Evolutionary conservation across 2,888 invertebrate species (phyloP), one percentile per base, ranked within the genome.

Genomic region (Chrysodeixis includens): DNA sequence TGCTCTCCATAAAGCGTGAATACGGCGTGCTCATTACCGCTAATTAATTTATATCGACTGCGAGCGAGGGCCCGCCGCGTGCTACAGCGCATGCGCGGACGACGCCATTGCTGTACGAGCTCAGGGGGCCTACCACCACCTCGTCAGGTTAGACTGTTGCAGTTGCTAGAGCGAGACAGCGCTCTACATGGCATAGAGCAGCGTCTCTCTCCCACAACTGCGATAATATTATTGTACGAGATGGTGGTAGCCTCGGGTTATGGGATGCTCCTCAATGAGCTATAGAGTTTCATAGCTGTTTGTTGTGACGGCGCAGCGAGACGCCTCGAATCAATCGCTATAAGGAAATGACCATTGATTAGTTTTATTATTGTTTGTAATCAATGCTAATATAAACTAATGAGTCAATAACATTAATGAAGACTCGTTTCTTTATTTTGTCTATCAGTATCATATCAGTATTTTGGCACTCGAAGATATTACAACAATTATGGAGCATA

Each of bases 1-100:
- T 71, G 69, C 69, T 79, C 53, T 53, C 64, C 72, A 71, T 69
- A 71, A 75, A 76, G 56, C 72, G 71, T 55, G 66, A 67, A 76
- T 66, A 68, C 53, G 61, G 71, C 60, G 51, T 56, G 62, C 70
- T 79, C 79, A 75, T 79, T 77, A 75, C 44, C 30, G 65, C 71
- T 75, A 78, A 79, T 79, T 79, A 77, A 78, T 78, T 78, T 78
- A 74, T 78, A 79, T 79, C 55, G 77, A 55, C 55, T 64, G 26
- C 46, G 30, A 20, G 14, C n/a, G 40, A n/a, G 40, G 40, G 40
- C n/a, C 6, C 6, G 40, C n/a, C n/a, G 14, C 22, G 52, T 10
- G n/a, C 6, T n/a, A 30, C 16, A 26, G 69, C 79, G 79, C 79
- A 74, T 74, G 79, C 79, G 79, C 57, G 35, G 0, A 6, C n/a